Percentiles rank a stretch among this genome's conserved stretches.
Evolutionary conservation across 2,797 vertebrate genomes (phyloP).

Genomic region (Amblyopsis hoosieri): DNA sequence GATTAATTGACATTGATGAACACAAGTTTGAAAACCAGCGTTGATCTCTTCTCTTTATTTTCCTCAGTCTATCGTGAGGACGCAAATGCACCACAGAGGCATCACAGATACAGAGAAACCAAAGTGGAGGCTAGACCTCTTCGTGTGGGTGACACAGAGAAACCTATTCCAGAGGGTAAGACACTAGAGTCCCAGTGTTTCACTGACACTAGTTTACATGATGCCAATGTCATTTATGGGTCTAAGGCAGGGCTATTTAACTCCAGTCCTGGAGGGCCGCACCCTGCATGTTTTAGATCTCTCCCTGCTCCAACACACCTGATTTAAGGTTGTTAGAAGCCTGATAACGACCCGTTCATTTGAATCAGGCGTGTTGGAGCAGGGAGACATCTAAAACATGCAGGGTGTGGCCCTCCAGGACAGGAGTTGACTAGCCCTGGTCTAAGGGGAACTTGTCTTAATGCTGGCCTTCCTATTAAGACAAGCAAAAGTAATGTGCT

Average conservation of each 20-base stretch:
- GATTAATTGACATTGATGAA: background rate
- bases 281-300: no score
- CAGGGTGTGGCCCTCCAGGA: no score
- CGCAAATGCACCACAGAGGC: slow-evolving; percentile 88
- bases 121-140: slow-evolving; percentile 93
- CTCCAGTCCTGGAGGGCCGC: no score
- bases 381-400: no score
- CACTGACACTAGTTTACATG: background rate
- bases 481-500: no score
- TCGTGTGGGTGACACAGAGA: slow-evolving; percentile 94
- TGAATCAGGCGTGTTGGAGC: no score
- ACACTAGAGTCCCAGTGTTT: background rate
- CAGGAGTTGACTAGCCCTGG: no score
- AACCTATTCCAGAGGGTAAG: slow-evolving; percentile 91
- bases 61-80: slow-evolving; percentile 92
- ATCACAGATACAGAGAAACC: slow-evolving; percentile 85
- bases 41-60: slow-evolving; percentile 11
- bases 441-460: no score
- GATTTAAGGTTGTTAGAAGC: no score
- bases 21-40: slow-evolving; percentile 7
- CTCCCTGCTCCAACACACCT: no score
- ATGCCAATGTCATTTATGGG: background rate
- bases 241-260: background rate
- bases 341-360: no score
- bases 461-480: no score